phyloP scores from a whole-genome alignment of 2,888 invertebrate species.

The Phyllotreta striolata region DNA sequence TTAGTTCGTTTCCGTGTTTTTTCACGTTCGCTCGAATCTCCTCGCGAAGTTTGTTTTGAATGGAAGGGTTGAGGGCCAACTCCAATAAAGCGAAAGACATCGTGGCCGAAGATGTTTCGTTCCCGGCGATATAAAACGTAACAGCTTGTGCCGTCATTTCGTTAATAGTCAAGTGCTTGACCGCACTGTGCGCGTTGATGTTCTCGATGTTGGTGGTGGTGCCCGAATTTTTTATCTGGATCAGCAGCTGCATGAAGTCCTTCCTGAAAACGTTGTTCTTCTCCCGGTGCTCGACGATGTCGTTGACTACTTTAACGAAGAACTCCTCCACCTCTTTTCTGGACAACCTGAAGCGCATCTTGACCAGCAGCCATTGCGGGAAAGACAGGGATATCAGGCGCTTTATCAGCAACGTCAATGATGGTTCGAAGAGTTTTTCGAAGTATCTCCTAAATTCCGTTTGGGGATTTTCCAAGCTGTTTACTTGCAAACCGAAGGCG shows the following conservation, averaged over 20 bases:
- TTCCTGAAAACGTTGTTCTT: conserved; percentile 56
- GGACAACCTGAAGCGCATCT: not conserved
- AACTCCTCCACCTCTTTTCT: conserved; percentile 34
- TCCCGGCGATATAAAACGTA: conserved; percentile 45
- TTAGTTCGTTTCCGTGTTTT: conserved; percentile 27
- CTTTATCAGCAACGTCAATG: not conserved
- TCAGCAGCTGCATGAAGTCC: conserved; percentile 63
- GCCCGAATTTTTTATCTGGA: conserved; percentile 57
- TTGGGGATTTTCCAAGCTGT: conserved; percentile 63
- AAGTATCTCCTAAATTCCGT: conserved; percentile 60
- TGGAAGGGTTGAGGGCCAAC: conserved; percentile 38
- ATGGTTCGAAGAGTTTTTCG: conserved; percentile 34
- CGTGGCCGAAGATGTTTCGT: conserved; percentile 46
- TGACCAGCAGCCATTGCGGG: not conserved
- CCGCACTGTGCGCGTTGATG: not conserved
- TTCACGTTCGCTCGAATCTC: conserved; percentile 33
- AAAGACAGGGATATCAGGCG: not conserved
- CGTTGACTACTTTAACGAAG: conserved; percentile 51
- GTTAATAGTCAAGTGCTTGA: conserved; percentile 14
- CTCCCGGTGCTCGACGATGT: conserved; percentile 52
- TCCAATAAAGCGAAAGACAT: conserved; percentile 45
- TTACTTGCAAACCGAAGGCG: conserved; percentile 67
- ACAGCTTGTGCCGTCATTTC: conserved; percentile 45
- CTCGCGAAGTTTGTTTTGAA: conserved; percentile 40
- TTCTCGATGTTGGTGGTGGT: conserved; percentile 40